Percentiles rank a stretch among this genome's conserved stretches.
Conservation (phyloP, 2,797 vertebrate species). For the Muscicapa striata region DNA sequence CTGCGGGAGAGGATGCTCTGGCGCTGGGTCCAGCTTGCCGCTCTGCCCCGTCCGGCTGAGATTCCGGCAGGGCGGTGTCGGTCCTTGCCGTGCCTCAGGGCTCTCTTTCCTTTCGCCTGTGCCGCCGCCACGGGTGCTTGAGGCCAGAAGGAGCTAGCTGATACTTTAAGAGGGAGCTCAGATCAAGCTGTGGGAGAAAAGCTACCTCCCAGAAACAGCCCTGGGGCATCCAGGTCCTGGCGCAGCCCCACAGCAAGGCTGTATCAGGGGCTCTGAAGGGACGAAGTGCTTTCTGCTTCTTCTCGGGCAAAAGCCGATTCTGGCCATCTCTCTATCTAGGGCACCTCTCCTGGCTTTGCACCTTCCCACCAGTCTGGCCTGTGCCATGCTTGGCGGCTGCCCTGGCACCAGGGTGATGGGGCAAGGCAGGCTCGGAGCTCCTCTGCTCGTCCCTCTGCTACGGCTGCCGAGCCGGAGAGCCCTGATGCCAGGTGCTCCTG, state of each 20-base stretch:
- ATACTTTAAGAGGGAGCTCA: neutral
- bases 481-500: neutral
- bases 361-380: accelerated
- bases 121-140: neutral
- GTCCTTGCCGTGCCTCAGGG: neutral
- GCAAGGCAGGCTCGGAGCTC: neutral
- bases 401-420: no score
- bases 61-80: neutral
- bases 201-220: neutral
- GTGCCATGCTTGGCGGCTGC: accelerated
- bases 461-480: neutral
- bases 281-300: neutral
- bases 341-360: accelerated
- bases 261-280: neutral
- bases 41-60: neutral
- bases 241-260: no score
- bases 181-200: neutral
- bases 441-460: neutral
- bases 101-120: neutral
- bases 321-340: accelerated
- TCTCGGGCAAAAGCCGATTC: neutral
- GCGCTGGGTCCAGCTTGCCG: accelerated
- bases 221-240: neutral
- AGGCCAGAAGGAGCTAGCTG: neutral
- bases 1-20: neutral